Evolutionary conservation across 2,888 invertebrate species (phyloP).

Genomic region (Romanomermis culicivorax): DNA sequence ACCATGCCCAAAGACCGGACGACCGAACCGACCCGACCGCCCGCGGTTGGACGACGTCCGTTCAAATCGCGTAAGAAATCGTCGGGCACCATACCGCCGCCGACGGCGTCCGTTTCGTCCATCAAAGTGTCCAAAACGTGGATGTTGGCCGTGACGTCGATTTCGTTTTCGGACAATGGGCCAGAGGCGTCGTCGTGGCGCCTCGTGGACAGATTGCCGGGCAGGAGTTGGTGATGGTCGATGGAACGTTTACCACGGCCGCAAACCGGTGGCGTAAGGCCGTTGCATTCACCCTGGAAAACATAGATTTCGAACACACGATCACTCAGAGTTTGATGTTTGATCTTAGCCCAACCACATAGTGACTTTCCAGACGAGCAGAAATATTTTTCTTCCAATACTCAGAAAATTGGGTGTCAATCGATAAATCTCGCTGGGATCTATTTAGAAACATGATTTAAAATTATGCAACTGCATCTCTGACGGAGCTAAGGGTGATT

Average conservation of each 20-base stretch:
- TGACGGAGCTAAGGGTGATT: no score
- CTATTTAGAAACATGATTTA: no score
- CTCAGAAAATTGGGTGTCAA: no score
- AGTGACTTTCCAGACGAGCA: no score
- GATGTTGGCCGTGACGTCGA: constrained; percentile 14
- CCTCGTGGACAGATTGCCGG: not conserved
- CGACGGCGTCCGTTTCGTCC: not conserved
- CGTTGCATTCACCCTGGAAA: constrained; percentile 20
- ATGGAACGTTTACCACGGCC: constrained; percentile 12
- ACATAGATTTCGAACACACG: no score
- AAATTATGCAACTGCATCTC: no score
- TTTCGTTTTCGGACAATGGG: not conserved
- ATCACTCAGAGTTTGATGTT: no score
- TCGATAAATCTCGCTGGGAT: no score
- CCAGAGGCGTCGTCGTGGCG: not conserved
- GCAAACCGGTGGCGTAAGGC: constrained; percentile 19
- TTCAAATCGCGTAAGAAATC: not conserved
- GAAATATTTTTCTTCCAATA: no score
- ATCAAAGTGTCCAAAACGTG: constrained; percentile 15
- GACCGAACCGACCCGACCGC: no score
- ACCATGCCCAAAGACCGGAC: not conserved
- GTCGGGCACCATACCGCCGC: not conserved
- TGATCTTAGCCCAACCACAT: no score
- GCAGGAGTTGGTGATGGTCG: not conserved
- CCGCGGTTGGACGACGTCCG: not conserved